Evolutionary conservation across 35 echinoderm and acorn worm genomes (phyloP).

Genomic region (Diadema setosum): DNA sequence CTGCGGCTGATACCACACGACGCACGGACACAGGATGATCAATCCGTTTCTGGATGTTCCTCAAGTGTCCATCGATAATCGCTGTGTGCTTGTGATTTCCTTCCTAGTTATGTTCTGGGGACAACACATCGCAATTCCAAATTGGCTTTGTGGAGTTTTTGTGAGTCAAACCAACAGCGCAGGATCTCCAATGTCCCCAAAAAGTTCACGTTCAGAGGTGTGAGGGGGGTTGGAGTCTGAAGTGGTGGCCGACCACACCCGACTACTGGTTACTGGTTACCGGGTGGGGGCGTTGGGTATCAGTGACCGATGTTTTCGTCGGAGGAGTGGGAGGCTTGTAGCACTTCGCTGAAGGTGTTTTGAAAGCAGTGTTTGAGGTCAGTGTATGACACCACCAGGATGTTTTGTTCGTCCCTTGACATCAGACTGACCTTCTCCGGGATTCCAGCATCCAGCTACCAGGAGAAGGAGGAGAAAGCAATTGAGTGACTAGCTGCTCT

Average conservation of each 20-base stretch:
- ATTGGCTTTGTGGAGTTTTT: no score
- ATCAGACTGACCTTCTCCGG: slow-evolving; percentile 92
- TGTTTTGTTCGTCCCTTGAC: slow-evolving; percentile 90
- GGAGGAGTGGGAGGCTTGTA: slow-evolving; percentile 23
- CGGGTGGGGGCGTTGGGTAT: neutral
- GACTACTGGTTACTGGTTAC: neutral
- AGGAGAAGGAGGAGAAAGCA: neutral
- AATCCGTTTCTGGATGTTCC: no score
- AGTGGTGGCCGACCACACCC: neutral
- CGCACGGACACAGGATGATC: no score
- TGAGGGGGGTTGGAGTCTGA: no score
- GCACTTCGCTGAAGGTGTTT: slow-evolving; percentile 79
- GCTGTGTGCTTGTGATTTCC: no score
- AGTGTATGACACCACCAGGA: slow-evolving; percentile 84
- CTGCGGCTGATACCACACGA: no score
- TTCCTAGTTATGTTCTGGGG: no score
- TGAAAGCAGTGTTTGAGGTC: slow-evolving; percentile 94
- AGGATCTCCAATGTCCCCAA: neutral
- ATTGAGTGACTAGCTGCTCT: no score
- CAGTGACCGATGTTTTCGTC: neutral
- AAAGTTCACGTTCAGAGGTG: neutral
- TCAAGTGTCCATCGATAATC: no score
- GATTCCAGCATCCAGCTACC: slow-evolving; percentile 90
- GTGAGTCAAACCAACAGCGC: no score
- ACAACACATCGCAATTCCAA: no score